phyloP scores from a whole-genome alignment of 2,797 vertebrate genomes.

The Falco columbarius region DNA sequence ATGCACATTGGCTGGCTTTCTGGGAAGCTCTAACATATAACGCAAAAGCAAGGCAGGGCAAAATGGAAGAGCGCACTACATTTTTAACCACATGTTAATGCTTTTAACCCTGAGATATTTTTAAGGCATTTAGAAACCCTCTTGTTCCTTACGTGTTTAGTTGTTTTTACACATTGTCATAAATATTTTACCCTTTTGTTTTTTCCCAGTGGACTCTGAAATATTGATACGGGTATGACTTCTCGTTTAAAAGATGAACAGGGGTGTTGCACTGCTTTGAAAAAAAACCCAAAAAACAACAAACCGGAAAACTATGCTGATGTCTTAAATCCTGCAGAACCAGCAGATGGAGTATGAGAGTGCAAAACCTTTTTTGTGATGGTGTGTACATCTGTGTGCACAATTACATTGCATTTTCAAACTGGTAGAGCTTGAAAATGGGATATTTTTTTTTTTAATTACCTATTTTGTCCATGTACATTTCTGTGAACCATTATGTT shows the following conservation, averaged over 20 bases:
- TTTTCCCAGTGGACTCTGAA: constrained; percentile 14
- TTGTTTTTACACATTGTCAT: constrained; percentile 33
- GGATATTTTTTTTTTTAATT: neutral
- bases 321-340: neutral
- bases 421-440: neutral
- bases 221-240: constrained; percentile 8
- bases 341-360: constrained; percentile 42
- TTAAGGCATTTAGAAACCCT: neutral
- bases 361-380: neutral
- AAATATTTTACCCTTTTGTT: constrained; percentile 65
- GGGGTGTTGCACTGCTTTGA: neutral
- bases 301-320: neutral
- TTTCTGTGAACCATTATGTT: neutral
- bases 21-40: neutral
- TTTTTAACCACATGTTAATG: neutral
- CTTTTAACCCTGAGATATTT: constrained; percentile 37
- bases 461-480: accelerated
- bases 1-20: constrained; percentile 42
- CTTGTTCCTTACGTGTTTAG: constrained; percentile 9
- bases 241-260: constrained; percentile 18
- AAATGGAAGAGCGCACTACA: neutral
- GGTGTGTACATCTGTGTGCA: neutral
- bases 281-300: too few species aligned
- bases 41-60: neutral
- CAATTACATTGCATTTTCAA: accelerated